Evolutionary conservation across 2,113 vertebrate genomes (phyloP).

Genomic region (Halcyon senegalensis): DNA sequence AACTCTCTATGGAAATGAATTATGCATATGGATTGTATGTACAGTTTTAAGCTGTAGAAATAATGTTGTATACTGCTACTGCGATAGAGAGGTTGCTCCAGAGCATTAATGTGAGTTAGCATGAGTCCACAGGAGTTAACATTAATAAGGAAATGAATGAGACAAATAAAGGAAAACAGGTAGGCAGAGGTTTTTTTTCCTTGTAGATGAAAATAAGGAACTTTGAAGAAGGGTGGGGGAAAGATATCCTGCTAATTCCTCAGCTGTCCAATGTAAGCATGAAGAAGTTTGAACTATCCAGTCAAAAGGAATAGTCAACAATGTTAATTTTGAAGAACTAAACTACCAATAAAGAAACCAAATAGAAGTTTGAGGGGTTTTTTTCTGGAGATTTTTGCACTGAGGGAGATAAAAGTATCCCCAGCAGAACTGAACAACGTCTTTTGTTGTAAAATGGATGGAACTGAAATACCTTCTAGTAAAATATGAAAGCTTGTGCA

Average conservation of each 20-base stretch:
- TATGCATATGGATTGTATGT: background rate
- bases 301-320: background rate
- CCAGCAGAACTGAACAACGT: background rate
- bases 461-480: background rate
- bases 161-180: background rate
- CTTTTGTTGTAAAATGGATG: background rate
- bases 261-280: background rate
- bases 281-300: background rate
- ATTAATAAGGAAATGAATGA: background rate
- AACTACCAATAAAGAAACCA: background rate
- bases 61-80: background rate
- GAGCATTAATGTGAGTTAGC: background rate
- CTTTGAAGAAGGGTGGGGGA: background rate
- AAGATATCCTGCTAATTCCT: background rate
- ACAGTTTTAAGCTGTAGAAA: constrained; percentile 2
- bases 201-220: background rate
- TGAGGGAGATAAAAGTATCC: background rate
- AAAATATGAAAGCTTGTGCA: background rate
- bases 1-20: constrained; percentile 22
- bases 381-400: background rate
- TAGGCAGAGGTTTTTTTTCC: background rate
- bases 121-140: background rate
- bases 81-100: background rate
- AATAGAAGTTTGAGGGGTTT: fast-evolving
- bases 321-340: background rate